Base-by-base conservation (phyloP, 2,888 invertebrate species). In the Drosophila ezoana region DNA sequence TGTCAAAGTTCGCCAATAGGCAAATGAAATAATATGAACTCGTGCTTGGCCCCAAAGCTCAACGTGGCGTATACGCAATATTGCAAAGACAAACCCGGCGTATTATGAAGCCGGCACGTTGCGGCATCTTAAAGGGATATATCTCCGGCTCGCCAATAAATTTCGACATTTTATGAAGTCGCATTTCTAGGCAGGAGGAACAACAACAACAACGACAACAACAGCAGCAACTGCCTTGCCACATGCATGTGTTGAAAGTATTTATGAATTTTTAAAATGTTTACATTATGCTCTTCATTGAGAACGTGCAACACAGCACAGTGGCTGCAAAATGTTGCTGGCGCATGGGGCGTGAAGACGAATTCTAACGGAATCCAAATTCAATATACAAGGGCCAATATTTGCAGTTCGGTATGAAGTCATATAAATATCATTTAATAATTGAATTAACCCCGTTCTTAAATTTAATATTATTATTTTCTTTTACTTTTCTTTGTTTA, bases 211-310 rank as follows among this genome's bases (percentile, higher is more conserved):
- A 58, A 38, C 35, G 35, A 40, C 23, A 38, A 62, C 20, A 18
- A 20, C 18, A 41, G 16, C 40, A 16, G 10, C 41, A 41, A 43
- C 49, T 47, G 23, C 49, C 41, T 45, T 58, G 43, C 44, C 77
- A 69, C 52, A 8, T 8, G 74, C 74, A 67, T 82, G 84, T 77
- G 67, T 63, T 74, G 61, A 77, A 83, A 71, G 59, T 60, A 71
- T 77, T 77, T 69, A 71, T 80, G 78, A 71, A 81, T 79, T 74
- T 71, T 62, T 66, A 59, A 52, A 28, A 67, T 41, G 38, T 44
- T 11, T 47, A 49, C 57, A 56, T 49, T 59, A 57, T 56, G 57
- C 37, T 40, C 59, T 53, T 10, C 28, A 76, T 79, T 76, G 76
- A 66, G 59, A 61, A 40, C 58, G 16, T 54, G 49, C 49, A 62